Percentiles rank a stretch among this genome's conserved stretches.
phyloP scores from a whole-genome alignment of 1,140 invertebrate genomes.

The Elymnias hypermnestra region DNA sequence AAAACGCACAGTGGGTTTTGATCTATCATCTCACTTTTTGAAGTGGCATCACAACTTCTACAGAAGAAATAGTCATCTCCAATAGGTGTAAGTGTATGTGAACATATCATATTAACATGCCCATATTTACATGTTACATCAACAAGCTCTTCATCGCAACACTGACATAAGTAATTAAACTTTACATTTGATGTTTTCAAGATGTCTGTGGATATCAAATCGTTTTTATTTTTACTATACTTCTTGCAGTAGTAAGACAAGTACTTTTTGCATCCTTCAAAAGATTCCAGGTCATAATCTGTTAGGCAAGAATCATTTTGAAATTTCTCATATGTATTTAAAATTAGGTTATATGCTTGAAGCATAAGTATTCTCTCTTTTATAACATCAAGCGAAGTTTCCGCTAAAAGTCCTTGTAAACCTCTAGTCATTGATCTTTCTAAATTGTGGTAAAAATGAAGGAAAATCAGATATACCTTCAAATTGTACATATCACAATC shows the following conservation, averaged over 20 bases:
- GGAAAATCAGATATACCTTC: constrained; percentile 49
- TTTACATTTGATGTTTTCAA: constrained; percentile 15
- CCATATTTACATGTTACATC: constrained; percentile 40
- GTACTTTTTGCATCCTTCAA: constrained; percentile 35
- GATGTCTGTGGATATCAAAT: constrained; percentile 21
- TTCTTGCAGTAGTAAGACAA: constrained; percentile 44
- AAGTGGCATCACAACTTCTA: constrained; percentile 35
- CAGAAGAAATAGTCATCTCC: constrained; percentile 43
- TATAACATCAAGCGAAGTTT: constrained; percentile 34
- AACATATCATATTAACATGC: constrained; percentile 55
- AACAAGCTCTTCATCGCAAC: constrained; percentile 45
- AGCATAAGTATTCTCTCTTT: constrained; percentile 41
- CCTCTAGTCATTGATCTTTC: constrained; percentile 12
- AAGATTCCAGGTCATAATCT: constrained; percentile 33
- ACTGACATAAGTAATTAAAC: constrained; percentile 39
- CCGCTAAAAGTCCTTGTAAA: constrained; percentile 27
- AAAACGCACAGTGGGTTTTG: constrained; percentile 44
- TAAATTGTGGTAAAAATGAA: constrained; percentile 36
- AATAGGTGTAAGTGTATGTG: constrained; percentile 49
- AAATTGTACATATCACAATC: constrained; percentile 40
- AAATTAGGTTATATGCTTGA: constrained; percentile 37
- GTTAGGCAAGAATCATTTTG: constrained; percentile 16
- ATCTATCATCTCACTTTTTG: constrained; percentile 30
- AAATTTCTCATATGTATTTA: constrained; percentile 27
- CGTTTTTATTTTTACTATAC: constrained; percentile 27